Conservation (phyloP, 2,888 invertebrate genomes). For the Drosophila demipolita region DNA sequence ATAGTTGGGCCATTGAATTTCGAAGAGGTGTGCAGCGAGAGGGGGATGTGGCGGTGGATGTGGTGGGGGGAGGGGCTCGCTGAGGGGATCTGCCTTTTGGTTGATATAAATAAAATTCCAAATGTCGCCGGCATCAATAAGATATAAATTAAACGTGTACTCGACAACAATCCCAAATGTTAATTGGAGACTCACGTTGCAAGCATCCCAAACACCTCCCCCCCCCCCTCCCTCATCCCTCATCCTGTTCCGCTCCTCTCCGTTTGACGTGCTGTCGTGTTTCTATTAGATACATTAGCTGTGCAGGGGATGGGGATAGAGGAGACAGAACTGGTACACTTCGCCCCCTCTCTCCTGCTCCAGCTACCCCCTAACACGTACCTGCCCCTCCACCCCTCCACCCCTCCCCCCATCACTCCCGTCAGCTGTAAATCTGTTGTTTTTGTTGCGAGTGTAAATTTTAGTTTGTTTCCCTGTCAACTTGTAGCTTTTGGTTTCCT, state of each 20-base stretch:
- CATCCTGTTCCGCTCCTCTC: conserved; percentile 11
- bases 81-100: background rate
- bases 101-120: conserved; percentile 79
- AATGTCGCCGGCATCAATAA: conserved; percentile 81
- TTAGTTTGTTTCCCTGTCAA: conserved; percentile 62
- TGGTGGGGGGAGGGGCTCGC: conserved; percentile 1
- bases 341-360: no score
- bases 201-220: background rate
- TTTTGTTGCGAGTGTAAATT: conserved; percentile 61
- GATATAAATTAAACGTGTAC: conserved; percentile 81
- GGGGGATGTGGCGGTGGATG: conserved; percentile 18
- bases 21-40: conserved; percentile 46
- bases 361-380: background rate
- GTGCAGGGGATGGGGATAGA: conserved; percentile 4
- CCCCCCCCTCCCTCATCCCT: background rate
- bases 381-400: background rate
- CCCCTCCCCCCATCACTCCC: background rate
- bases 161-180: conserved; percentile 74
- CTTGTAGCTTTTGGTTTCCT: conserved; percentile 40
- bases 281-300: conserved; percentile 81
- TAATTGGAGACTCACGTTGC: conserved; percentile 78
- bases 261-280: conserved; percentile 76
- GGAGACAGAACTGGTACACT: background rate
- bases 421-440: conserved; percentile 19
- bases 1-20: conserved; percentile 58